These are phyloP conservation scores for Hetaerina americana DNA, from an alignment of 1,140 invertebrate species.

Conservation along the genomic window DNA sequence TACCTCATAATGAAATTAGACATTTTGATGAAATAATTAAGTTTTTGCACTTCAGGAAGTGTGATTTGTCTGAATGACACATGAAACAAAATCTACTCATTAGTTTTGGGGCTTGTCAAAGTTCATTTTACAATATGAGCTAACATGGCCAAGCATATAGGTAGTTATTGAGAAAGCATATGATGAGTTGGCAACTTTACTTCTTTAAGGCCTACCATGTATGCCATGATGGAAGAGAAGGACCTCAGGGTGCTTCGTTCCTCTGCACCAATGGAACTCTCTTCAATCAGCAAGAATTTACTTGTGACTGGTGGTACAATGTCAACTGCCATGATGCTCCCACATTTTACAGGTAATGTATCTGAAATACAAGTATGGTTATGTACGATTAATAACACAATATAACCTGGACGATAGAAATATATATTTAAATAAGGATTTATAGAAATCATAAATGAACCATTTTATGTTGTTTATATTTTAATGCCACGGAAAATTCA, in stretches of 20 bases:
- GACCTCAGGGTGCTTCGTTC: constrained; percentile 55
- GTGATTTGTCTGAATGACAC: too few species aligned
- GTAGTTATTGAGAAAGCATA: not conserved
- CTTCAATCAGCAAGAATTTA: constrained; percentile 75
- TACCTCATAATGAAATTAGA: too few species aligned
- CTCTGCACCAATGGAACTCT: constrained; percentile 79
- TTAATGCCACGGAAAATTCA: too few species aligned
- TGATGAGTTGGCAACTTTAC: constrained; percentile 6
- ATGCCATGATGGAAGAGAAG: constrained; percentile 66
- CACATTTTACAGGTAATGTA: constrained; percentile 48
- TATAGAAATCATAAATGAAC: too few species aligned
- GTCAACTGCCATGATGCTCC: constrained; percentile 62
- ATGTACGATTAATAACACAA: constrained; percentile 1
- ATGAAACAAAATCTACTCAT: too few species aligned
- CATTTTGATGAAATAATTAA: too few species aligned
- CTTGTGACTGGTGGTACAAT: constrained; percentile 90
- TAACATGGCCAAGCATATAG: too few species aligned
- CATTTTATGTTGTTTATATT: too few species aligned
- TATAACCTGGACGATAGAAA: constrained; percentile 1
- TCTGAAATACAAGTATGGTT: constrained; percentile 10
- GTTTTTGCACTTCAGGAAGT: too few species aligned
- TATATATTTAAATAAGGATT: constrained; percentile 10
- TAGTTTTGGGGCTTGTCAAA: too few species aligned
- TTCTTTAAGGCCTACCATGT: constrained; percentile 60
- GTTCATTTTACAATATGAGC: too few species aligned